Percentiles rank a stretch among this genome's conserved stretches.
phyloP scores from a whole-genome alignment of 2,113 vertebrate genomes.

The Eurystomus gularis region DNA sequence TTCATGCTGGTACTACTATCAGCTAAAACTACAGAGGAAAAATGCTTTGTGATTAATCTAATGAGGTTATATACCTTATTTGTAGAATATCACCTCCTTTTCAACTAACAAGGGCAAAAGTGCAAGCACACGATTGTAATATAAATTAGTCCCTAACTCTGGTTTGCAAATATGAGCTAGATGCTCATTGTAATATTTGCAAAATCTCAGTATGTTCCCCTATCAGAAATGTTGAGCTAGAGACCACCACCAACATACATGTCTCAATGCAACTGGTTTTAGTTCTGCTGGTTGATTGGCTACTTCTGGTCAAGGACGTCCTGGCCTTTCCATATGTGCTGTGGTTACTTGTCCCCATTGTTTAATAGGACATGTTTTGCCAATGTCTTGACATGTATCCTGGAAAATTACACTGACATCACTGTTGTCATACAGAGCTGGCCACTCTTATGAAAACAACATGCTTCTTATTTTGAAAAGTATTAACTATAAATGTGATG shows the following conservation, averaged over 20 bases:
- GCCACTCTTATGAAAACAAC: background rate
- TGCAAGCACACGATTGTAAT: background rate
- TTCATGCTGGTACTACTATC: background rate
- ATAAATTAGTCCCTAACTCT: background rate
- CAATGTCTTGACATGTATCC: background rate
- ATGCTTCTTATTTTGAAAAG: background rate
- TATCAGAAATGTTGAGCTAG: background rate
- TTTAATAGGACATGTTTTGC: background rate
- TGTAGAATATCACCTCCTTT: background rate
- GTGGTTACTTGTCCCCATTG: background rate
- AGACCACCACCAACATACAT: background rate
- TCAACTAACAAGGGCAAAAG: slow-evolving; percentile 7
- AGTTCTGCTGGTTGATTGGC: background rate
- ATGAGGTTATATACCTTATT: background rate
- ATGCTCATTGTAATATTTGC: background rate
- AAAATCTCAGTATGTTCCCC: background rate
- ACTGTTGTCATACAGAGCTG: background rate
- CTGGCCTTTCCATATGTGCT: background rate
- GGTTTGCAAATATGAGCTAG: background rate
- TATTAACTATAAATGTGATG: background rate
- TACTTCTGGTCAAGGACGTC: background rate
- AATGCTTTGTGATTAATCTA: background rate
- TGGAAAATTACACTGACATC: background rate
- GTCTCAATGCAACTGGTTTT: background rate
- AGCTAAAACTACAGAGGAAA: background rate